A percentile compares a stretch with the other conserved stretches of the same genome.
Conservation (phyloP, 2,113 vertebrate genomes). For the Scomber colias region DNA sequence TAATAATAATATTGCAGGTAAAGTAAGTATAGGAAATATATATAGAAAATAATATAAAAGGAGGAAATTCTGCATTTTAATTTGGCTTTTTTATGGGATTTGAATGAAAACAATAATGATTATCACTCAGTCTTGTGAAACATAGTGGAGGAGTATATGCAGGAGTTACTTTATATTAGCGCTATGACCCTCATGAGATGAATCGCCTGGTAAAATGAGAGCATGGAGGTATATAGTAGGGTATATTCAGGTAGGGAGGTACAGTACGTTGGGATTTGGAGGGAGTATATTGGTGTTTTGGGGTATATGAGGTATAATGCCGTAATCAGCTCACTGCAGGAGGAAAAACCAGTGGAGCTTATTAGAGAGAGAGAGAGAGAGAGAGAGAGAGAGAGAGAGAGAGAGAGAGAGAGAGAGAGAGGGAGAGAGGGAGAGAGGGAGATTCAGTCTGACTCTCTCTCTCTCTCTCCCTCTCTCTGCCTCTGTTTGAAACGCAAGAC, state of each 20-base stretch:
- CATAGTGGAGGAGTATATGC: no score
- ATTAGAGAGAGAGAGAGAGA: conserved; percentile 55
- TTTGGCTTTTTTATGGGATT: no score
- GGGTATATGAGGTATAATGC: conserved; percentile 49
- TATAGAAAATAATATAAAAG: no score
- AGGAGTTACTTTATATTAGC: not conserved
- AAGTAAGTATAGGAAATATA: no score
- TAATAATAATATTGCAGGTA: no score
- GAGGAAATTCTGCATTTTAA: no score
- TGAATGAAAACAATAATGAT: no score
- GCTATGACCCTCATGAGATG: not conserved
- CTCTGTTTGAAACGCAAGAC: conserved; percentile 39
- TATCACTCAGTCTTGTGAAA: no score
- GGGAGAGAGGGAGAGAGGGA: not conserved
- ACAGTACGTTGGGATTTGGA: not conserved
- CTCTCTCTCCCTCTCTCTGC: not conserved
- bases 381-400: no score
- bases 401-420: no score
- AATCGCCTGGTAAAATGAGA: not conserved
- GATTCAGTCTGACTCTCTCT: conserved; percentile 19
- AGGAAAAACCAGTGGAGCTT: conserved; percentile 57
- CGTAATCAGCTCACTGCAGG: conserved; percentile 68
- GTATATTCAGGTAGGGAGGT: not conserved
- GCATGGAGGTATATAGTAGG: not conserved
- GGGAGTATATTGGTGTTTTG: conserved; percentile 31